Percentiles rank a stretch among this genome's conserved stretches.
phyloP scores from a whole-genome alignment of 2,797 vertebrate genomes.

The Pitangus sulphuratus region DNA sequence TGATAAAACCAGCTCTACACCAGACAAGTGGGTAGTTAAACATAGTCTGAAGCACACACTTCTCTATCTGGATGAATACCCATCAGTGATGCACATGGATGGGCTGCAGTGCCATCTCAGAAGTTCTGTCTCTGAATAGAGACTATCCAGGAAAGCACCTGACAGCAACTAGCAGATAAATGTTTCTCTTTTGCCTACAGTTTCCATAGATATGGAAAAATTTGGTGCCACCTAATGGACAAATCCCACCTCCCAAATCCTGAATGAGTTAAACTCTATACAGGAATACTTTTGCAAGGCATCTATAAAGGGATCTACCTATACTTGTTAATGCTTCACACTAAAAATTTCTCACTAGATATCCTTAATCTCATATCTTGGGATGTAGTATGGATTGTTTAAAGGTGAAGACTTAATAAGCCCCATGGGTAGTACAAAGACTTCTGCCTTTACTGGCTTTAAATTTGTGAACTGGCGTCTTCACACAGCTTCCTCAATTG shows the following conservation, averaged over 20 bases:
- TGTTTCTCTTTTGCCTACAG: neutral
- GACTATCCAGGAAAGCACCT: neutral
- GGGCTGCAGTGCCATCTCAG: neutral
- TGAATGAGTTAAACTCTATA: neutral
- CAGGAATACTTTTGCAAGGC: neutral
- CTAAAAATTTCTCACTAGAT: neutral
- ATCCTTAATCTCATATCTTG: neutral
- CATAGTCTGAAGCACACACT: neutral
- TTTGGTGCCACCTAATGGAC: slow-evolving; percentile 56
- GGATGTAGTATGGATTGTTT: neutral
- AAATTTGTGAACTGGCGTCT: neutral
- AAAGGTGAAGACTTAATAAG: neutral
- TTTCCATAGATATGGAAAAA: slow-evolving; percentile 2
- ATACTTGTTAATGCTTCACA: neutral
- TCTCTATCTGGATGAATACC: neutral
- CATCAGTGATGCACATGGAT: neutral
- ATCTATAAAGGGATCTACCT: neutral
- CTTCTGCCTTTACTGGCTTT: neutral
- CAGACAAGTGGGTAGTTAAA: neutral
- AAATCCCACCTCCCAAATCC: neutral
- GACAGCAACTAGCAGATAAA: neutral
- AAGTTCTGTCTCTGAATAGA: neutral
- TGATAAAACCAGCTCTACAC: neutral
- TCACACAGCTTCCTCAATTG: neutral
- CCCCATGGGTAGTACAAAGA: neutral